Base-by-base conservation (phyloP, 2,888 invertebrate species). In the Isoperla grammatica region DNA sequence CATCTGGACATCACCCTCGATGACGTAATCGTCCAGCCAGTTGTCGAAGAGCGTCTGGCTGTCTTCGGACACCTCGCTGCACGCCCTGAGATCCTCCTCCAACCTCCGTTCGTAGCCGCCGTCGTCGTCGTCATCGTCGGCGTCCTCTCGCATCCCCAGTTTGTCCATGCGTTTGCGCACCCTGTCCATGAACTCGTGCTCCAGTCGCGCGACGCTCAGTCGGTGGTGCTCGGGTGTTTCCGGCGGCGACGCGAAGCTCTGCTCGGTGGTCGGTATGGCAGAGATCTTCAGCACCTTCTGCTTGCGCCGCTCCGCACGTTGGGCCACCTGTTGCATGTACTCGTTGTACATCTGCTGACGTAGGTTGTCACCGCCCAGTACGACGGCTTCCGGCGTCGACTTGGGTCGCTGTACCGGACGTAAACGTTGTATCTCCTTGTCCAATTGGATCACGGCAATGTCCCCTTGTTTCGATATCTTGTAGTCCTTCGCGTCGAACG, bases 261-360 rank as follows among this genome's bases (percentile, higher is more conserved):
- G n/a, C 1, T 23, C 37, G 12, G 42, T 29, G 20, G 13, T 17
- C 37, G 50, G 49, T 4, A 42, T 29, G 6, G 56, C 58, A 22
- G 56, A 17, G 2, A 48, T 54, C 48, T 2, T 49, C 40, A 22
- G 57, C 19, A 90, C 82, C 75, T 88, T 90, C 57, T 88, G 85
- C 62, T 87, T 82, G 67, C 87, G 87, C 46, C 92, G 79, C 69
- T 90, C 86, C 68, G 88, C 84, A 11, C 90, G 80, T 71, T 88
- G 87, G 4, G 86, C 83, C 68, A 91, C 85, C 74, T 90, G 87
- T 69, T 80, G 79, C 70, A 90, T 81, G 75, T 90, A 91, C 72
- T 91, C 91, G 67, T 87, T 81, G 74, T 88, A 91, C 90, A 92
- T 91, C 74, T 85, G 84, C 65, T 87, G 85, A 6, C 90, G 82